These are phyloP conservation scores for Lordiphosa collinella DNA, from an alignment of 1,140 invertebrate genomes.

Conservation along the genomic window DNA sequence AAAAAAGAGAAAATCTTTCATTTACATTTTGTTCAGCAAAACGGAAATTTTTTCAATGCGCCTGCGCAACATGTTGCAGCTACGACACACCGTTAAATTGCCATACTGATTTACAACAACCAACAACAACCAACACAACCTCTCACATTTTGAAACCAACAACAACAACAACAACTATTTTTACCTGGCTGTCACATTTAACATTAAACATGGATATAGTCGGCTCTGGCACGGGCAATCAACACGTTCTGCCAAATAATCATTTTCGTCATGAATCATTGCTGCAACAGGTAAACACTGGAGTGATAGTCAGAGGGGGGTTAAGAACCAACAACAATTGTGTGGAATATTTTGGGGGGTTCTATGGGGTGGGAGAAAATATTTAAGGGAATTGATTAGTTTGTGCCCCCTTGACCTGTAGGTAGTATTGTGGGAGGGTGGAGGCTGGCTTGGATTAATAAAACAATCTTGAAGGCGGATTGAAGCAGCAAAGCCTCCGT, in stretches of 20 bases:
- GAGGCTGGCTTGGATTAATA: no score
- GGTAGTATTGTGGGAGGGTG: no score
- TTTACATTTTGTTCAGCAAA: slow-evolving; percentile 44
- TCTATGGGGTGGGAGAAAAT: no score
- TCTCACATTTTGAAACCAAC: slow-evolving; percentile 9
- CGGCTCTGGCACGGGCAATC: slow-evolving; percentile 60
- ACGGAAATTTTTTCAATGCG: slow-evolving; percentile 15
- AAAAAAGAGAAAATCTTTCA: slow-evolving; percentile 45
- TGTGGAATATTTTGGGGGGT: no score
- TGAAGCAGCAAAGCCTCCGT: no score
- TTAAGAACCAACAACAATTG: background rate
- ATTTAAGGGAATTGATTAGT: no score
- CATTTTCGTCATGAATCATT: slow-evolving; percentile 77
- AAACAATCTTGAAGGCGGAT: no score
- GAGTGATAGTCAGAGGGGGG: slow-evolving; percentile 17
- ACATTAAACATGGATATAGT: slow-evolving; percentile 67
- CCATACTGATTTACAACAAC: slow-evolving; percentile 5
- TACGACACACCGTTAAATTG: slow-evolving; percentile 9
- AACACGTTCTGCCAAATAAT: slow-evolving; percentile 76
- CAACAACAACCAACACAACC: slow-evolving; percentile 23
- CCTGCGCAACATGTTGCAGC: slow-evolving; percentile 49
- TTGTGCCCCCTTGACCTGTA: no score
- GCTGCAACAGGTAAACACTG: slow-evolving; percentile 71
- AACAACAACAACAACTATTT: background rate
- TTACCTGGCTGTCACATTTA: slow-evolving; percentile 1